These are phyloP conservation scores for Melieria crassipennis DNA, from an alignment of 2,888 invertebrate genomes.

Conservation along the genomic window DNA sequence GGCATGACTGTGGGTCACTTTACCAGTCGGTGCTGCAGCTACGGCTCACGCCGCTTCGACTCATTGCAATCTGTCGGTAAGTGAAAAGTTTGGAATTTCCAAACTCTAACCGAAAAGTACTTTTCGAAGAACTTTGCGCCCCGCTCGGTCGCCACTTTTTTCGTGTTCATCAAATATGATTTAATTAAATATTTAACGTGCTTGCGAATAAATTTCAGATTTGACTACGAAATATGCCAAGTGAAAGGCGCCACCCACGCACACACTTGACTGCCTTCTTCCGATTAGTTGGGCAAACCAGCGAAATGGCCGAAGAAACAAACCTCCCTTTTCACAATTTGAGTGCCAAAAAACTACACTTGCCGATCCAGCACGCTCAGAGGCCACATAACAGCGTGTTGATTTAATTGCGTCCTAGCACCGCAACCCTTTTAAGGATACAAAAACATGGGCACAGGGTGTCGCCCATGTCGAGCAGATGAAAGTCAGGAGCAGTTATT, in stretches of 20 bases:
- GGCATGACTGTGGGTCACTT: constrained; percentile 5
- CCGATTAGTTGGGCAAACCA: too few species aligned
- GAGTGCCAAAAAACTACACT: too few species aligned
- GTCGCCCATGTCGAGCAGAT: not conserved
- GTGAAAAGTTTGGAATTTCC: constrained; percentile 18
- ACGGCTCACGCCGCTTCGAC: constrained; percentile 1
- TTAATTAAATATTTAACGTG: constrained; percentile 22
- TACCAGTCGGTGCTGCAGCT: too few species aligned
- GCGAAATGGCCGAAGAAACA: too few species aligned
- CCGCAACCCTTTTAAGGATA: constrained; percentile 4
- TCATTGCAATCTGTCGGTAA: constrained; percentile 14
- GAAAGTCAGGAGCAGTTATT: too few species aligned
- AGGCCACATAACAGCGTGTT: constrained; percentile 36
- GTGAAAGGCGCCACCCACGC: too few species aligned
- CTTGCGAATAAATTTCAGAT: constrained; percentile 15
- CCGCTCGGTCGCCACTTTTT: too few species aligned
- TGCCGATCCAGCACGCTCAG: not conserved
- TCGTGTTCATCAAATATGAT: not conserved
- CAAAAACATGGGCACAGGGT: too few species aligned
- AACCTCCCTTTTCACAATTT: too few species aligned
- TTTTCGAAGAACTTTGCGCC: too few species aligned
- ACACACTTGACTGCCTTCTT: too few species aligned
- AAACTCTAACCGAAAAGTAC: not conserved
- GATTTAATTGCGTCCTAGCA: constrained; percentile 39
- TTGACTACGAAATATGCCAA: not conserved